Conservation (phyloP, 2,797 vertebrate species). For the Gadopsis bispinosus region DNA sequence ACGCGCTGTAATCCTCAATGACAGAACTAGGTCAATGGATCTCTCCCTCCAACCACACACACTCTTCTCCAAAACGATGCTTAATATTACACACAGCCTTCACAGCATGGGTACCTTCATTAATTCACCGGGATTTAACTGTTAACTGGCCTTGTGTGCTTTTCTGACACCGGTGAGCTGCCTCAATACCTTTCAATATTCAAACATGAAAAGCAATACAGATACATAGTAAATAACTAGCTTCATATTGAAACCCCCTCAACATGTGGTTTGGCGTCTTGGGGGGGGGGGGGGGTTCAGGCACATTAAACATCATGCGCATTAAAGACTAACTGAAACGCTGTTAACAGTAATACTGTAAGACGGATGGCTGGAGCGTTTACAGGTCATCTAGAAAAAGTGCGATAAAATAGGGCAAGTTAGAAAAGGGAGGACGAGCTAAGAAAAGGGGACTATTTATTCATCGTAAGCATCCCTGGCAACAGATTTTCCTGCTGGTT, state of each 20-base stretch:
- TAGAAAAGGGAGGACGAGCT: no score
- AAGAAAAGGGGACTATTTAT: constrained; percentile 7
- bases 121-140: no score
- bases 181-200: no score
- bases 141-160: no score
- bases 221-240: no score
- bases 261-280: no score
- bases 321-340: neutral
- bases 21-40: constrained; percentile 87
- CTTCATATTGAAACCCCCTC: no score
- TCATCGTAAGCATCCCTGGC: constrained; percentile 27
- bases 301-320: neutral
- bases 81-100: no score
- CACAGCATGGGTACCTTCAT: no score
- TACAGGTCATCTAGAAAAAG: neutral
- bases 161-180: no score
- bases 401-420: neutral
- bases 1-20: constrained; percentile 80
- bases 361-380: neutral
- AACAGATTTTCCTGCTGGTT: constrained; percentile 50
- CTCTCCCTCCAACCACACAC: constrained; percentile 33
- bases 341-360: neutral
- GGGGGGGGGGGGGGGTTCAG: neutral
- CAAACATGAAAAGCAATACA: no score
- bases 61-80: no score